Conservation (phyloP, 2,113 vertebrate genomes). For the Neogobius melanostomus region DNA sequence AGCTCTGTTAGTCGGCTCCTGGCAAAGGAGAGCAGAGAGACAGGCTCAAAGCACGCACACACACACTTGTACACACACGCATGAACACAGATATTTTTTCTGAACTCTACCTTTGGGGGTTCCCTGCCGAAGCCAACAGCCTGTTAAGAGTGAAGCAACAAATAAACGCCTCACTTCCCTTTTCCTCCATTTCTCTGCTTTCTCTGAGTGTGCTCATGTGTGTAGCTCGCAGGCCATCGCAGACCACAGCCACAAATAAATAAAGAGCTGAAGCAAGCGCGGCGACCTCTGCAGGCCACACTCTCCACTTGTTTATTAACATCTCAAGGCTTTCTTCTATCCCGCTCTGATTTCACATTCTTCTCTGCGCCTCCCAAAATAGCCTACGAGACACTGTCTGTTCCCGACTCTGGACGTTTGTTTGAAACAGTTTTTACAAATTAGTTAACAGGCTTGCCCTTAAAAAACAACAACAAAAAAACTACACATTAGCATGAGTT, state of each 20-base stretch:
- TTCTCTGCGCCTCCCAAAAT: conserved; percentile 59
- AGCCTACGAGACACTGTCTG: conserved; percentile 65
- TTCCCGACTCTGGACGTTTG: conserved; percentile 62
- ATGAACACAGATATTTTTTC: conserved; percentile 38
- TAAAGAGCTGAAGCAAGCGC: conserved; percentile 58
- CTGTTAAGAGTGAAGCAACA: conserved; percentile 69
- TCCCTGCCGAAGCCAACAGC: conserved; percentile 62
- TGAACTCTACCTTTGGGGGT: conserved; percentile 70
- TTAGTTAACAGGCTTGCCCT: conserved; percentile 75
- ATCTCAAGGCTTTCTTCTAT: conserved; percentile 65
- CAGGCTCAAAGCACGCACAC: conserved; percentile 27
- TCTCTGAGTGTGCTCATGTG: conserved; percentile 34
- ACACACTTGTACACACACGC: conserved; percentile 30
- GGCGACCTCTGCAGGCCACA: conserved; percentile 65
- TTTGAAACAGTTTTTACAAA: conserved; percentile 76
- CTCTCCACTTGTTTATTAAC: conserved; percentile 72
- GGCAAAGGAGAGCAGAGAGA: conserved; percentile 48
- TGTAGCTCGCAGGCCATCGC: conserved; percentile 58
- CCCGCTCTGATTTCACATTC: conserved; percentile 67
- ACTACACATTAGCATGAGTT: conserved; percentile 80
- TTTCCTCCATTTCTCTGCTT: conserved; percentile 51
- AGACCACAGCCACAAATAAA: conserved; percentile 61
- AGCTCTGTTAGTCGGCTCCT: conserved; percentile 59
- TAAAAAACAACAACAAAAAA: conserved; percentile 44
- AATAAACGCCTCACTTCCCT: conserved; percentile 72